Evolutionary conservation across 2,797 vertebrate genomes (phyloP), one percentile per base, ranked within the genome.

Genomic region (Phataginus tricuspis): DNA sequence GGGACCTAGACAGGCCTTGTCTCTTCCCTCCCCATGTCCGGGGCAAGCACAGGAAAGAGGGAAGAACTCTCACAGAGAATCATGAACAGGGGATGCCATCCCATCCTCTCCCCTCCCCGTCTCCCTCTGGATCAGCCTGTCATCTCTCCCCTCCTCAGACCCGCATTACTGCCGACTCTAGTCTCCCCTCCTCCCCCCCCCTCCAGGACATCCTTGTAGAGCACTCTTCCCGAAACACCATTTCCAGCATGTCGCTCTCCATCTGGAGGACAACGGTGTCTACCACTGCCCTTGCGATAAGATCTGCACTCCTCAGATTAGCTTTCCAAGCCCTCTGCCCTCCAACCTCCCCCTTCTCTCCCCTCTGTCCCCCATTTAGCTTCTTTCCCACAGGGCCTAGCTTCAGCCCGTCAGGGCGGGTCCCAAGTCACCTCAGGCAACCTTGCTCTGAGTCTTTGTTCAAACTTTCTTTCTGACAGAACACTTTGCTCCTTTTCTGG

Each of bases 401-500:
- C 7, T 42, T 12, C 68, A n/a, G 42, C 25, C 34, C 16, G 49
- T 68, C 2, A 18, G 86, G 19, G 42, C 10, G 0, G 0, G 0
- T 66, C 66, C 39, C 64, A 42, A 29, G 57, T 49, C 37, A 39
- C 5, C 21, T 84, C 80, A 19, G 2, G 18, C 72, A 61, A n/a
- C 13, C n/a, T 84, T 15, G 71, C n/a, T 94, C 80, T 66, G 66
- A 75, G 11, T 42, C 64, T 78, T 71, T 59, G 34, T 66, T 91
- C 53, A 51, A 39, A 75, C 5, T 84, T 75, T 78, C 78, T 86
- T 66, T 63, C 71, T 53, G 42, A 37, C 51, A 15, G 27, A 63
- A 91, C n/a, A 18, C 49, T 45, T 66, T 25, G 3, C 57, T 85
- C 39, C 37, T 94, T 89, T 83, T 55, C 53, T 86, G 39, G 53